These are phyloP conservation scores for Chrosomus eos DNA, from an alignment of 2,797 vertebrate genomes.

Conservation along the genomic window DNA sequence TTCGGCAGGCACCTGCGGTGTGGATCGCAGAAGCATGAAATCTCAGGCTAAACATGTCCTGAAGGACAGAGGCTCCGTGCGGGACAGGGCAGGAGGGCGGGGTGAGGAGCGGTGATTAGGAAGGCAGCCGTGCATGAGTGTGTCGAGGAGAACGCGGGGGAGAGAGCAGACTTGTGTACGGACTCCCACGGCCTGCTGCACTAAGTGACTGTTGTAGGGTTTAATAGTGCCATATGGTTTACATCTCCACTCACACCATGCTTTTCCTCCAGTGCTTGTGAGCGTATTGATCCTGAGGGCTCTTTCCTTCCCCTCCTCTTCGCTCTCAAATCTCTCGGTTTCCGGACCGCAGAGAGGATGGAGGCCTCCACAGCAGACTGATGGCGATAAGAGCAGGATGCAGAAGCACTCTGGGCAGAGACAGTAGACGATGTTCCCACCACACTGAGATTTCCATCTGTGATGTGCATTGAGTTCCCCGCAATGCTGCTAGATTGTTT, in stretches of 20 bases:
- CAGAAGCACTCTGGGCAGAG: slow-evolving; percentile 36
- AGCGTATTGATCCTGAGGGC: slow-evolving; percentile 47
- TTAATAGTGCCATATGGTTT: slow-evolving; percentile 70
- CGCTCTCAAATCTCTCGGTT: slow-evolving; percentile 27
- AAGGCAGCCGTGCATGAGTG: slow-evolving; percentile 34
- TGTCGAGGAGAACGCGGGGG: slow-evolving; percentile 9
- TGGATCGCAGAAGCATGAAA: slow-evolving; percentile 56
- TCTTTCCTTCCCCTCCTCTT: slow-evolving; percentile 31
- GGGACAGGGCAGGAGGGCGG: slow-evolving; percentile 28
- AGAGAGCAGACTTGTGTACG: slow-evolving; percentile 32
- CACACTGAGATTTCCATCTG: slow-evolving; percentile 45
- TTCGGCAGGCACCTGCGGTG: slow-evolving; percentile 52
- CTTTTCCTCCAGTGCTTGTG: slow-evolving; percentile 44
- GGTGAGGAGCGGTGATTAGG: slow-evolving; percentile 42
- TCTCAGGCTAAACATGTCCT: slow-evolving; percentile 57
- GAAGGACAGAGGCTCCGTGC: slow-evolving; percentile 34
- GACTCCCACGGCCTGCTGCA: slow-evolving; percentile 47
- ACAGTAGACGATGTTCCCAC: slow-evolving; percentile 14
- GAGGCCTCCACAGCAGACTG: slow-evolving; percentile 18
- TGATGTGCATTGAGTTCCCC: slow-evolving; percentile 18
- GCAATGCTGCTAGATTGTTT: slow-evolving; percentile 12
- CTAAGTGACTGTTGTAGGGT: slow-evolving; percentile 63
- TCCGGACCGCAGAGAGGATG: slow-evolving; percentile 35
- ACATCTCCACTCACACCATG: slow-evolving; percentile 59
- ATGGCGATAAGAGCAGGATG: slow-evolving; percentile 49